These are phyloP conservation scores for Apamea crenata DNA, from an alignment of 2,888 invertebrate species.

Conservation along the genomic window DNA sequence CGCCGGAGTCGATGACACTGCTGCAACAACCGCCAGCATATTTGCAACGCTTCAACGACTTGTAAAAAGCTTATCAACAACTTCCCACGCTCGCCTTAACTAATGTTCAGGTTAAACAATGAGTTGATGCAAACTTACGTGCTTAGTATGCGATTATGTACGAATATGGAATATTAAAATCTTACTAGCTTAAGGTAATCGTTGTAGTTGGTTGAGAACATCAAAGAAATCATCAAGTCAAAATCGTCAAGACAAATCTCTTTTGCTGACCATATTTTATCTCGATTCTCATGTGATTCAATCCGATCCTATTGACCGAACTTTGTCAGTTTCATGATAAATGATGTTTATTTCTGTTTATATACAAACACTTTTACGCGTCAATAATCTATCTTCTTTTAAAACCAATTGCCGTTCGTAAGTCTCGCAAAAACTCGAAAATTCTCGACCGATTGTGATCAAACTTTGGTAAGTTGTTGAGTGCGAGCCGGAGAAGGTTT, in stretches of 20 bases:
- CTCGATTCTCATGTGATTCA: not conserved
- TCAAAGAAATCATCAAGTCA: not conserved
- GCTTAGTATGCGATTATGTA: slow-evolving; percentile 48
- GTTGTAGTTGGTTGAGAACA: not conserved
- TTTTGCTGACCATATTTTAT: not conserved
- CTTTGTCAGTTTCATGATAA: not conserved
- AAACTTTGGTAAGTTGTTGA: not conserved
- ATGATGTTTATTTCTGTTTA: not conserved
- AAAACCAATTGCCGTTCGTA: not conserved
- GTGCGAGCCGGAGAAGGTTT: not conserved
- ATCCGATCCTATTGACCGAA: not conserved
- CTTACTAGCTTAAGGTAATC: not conserved
- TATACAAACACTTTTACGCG: not conserved
- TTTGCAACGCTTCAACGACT: slow-evolving; percentile 82
- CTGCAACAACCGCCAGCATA: slow-evolving; percentile 76
- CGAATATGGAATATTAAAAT: slow-evolving; percentile 42
- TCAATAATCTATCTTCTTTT: not conserved
- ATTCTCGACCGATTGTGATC: slow-evolving; percentile 1
- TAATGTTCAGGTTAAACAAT: slow-evolving; percentile 57
- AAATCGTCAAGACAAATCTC: not conserved
- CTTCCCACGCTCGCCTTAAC: slow-evolving; percentile 79
- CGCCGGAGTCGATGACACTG: slow-evolving; percentile 77
- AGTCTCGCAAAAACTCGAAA: not conserved
- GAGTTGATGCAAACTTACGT: slow-evolving; percentile 51
- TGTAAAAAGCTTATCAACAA: slow-evolving; percentile 75